Evolutionary conservation across 2,113 vertebrate genomes (phyloP).

Genomic region (Cynopterus brachyotis): DNA sequence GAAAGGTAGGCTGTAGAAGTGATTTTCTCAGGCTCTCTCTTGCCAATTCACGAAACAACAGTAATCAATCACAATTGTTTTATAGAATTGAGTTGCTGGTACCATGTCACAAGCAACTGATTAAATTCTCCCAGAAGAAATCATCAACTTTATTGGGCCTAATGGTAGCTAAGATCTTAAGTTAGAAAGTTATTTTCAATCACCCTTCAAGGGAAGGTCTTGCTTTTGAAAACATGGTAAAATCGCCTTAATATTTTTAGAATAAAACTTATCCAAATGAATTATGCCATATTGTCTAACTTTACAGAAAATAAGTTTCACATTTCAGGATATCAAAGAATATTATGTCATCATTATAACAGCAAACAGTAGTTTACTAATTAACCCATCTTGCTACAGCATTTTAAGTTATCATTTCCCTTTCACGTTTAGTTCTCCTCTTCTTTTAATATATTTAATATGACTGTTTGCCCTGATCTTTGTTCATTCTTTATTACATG

Average conservation of each 20-base stretch:
- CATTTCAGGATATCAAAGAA: not conserved
- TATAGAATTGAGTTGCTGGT: conserved; percentile 77
- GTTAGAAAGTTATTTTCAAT: conserved; percentile 73
- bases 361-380: not conserved
- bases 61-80: conserved; percentile 84
- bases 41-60: conserved; percentile 75
- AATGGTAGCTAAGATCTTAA: conserved; percentile 77
- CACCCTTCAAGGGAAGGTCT: conserved; percentile 69
- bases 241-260: not conserved
- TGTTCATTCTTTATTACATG: not conserved
- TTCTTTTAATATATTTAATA: not conserved
- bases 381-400: not conserved
- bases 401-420: not conserved
- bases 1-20: conserved; percentile 59
- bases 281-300: too few species aligned
- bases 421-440: not conserved
- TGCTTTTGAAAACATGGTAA: conserved; percentile 66
- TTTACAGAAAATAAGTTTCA: not conserved
- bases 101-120: conserved; percentile 81
- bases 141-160: conserved; percentile 80
- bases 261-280: not conserved
- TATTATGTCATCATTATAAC: not conserved
- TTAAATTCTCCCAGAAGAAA: conserved; percentile 84
- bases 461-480: not conserved
- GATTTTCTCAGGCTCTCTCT: conserved; percentile 78